Evolutionary conservation across 2,113 vertebrate species (phyloP).

Genomic region (Trematocara nigrifrons): DNA sequence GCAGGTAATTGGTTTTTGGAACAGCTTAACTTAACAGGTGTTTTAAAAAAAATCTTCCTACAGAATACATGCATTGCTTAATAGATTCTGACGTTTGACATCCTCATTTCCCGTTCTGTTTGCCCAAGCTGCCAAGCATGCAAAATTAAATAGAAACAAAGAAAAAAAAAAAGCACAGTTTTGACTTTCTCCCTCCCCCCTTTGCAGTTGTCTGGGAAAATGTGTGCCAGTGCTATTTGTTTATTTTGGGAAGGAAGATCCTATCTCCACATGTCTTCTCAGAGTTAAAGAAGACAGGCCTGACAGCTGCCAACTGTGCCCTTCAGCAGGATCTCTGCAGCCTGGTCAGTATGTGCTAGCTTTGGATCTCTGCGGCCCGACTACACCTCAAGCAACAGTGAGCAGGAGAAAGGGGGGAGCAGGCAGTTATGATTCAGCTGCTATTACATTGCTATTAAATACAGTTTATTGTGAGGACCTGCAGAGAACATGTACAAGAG

Average conservation of each 20-base stretch:
- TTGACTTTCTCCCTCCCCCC: not conserved
- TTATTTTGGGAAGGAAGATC: slow-evolving; percentile 63
- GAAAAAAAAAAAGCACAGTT: not conserved
- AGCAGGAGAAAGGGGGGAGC: not conserved
- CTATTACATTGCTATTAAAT: not conserved
- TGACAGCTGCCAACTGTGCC: slow-evolving; percentile 70
- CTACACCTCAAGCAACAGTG: slow-evolving; percentile 9
- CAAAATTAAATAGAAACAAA: slow-evolving; percentile 6
- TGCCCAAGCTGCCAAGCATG: not conserved
- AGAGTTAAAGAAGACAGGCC: slow-evolving; percentile 55
- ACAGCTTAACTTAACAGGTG: not conserved
- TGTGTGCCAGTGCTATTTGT: slow-evolving; percentile 58
- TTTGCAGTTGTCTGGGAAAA: slow-evolving; percentile 19
- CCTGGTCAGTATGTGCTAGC: not conserved
- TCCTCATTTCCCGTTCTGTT: not conserved
- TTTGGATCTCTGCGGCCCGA: not conserved
- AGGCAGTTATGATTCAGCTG: not conserved
- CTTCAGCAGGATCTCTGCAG: slow-evolving; percentile 43
- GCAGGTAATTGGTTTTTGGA: not conserved
- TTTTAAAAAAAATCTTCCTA: not conserved
- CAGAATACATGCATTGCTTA: not conserved
- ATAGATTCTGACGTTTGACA: not conserved
- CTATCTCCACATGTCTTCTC: slow-evolving; percentile 57
- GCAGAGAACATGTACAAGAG: not conserved
- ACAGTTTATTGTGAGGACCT: not conserved